phyloP scores from a whole-genome alignment of 2,797 vertebrate species.

The Taenioides sp. region DNA sequence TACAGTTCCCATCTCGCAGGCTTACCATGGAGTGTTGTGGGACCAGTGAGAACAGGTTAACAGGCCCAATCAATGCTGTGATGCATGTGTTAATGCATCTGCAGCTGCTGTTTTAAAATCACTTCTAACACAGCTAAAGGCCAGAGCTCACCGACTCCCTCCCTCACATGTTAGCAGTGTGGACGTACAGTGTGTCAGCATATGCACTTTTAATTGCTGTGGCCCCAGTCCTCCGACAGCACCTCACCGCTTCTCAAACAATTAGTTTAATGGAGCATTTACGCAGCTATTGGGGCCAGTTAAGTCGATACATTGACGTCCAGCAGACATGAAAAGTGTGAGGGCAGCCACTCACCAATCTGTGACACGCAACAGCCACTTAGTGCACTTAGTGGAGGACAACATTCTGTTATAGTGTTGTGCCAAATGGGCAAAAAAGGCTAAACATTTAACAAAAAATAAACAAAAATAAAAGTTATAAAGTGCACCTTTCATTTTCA shows the following conservation, averaged over 20 bases:
- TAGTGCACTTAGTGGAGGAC: slow-evolving; percentile 27
- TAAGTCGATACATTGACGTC: slow-evolving; percentile 68
- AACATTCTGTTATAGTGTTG: not conserved
- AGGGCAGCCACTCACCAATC: slow-evolving; percentile 39
- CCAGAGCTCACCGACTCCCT: slow-evolving; percentile 48
- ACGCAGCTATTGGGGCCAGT: slow-evolving; percentile 62
- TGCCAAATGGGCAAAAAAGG: too few species aligned
- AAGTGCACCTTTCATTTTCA: too few species aligned
- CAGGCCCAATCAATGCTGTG: slow-evolving; percentile 44
- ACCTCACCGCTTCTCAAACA: slow-evolving; percentile 62
- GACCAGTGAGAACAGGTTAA: slow-evolving; percentile 51
- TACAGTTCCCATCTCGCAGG: slow-evolving; percentile 23
- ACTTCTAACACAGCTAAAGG: slow-evolving; percentile 40
- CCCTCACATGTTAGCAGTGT: slow-evolving; percentile 41
- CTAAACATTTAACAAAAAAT: too few species aligned
- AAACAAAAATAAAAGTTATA: too few species aligned
- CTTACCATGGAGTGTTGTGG: slow-evolving; percentile 19
- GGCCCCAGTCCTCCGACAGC: slow-evolving; percentile 47
- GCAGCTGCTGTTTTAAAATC: slow-evolving; percentile 49
- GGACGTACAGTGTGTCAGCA: slow-evolving; percentile 16
- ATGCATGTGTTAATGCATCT: slow-evolving; percentile 41
- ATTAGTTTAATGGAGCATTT: slow-evolving; percentile 75
- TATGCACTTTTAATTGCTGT: slow-evolving; percentile 56
- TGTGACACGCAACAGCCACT: slow-evolving; percentile 10
- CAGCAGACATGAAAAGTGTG: slow-evolving; percentile 53